These are phyloP conservation scores for Hemichromis elongatus DNA, from an alignment of 2,113 vertebrate genomes.

Conservation along the genomic window DNA sequence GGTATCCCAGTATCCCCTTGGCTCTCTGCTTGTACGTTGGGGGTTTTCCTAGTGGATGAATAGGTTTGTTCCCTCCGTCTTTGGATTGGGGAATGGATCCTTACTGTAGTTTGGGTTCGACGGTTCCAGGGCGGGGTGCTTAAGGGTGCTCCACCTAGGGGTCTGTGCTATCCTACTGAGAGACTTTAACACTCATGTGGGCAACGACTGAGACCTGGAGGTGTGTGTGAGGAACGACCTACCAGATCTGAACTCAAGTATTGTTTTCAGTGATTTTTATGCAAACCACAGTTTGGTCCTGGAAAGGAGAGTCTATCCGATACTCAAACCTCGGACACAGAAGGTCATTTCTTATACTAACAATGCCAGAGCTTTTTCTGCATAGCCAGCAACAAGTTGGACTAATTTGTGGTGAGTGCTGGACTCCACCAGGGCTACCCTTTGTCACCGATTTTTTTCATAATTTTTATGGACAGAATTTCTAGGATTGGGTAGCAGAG, in stretches of 20 bases:
- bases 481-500: neutral
- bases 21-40: neutral
- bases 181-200: neutral
- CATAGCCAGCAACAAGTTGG: no score
- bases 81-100: neutral
- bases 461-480: neutral
- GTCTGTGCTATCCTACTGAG: neutral
- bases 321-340: no score
- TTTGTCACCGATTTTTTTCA: neutral
- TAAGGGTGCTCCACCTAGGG: neutral
- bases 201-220: neutral
- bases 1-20: neutral
- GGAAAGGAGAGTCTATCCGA: no score
- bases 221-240: neutral
- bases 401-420: no score
- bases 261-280: neutral
- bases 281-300: neutral
- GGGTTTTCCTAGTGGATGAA: neutral
- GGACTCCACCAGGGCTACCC: no score
- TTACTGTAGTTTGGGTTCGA: neutral
- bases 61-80: neutral
- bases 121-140: neutral
- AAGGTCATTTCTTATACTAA: no score
- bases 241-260: neutral
- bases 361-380: no score